Evolutionary conservation across 2,888 invertebrate species (phyloP), one percentile per base, ranked within the genome.

Genomic region (Calliscelio sp.): DNA sequence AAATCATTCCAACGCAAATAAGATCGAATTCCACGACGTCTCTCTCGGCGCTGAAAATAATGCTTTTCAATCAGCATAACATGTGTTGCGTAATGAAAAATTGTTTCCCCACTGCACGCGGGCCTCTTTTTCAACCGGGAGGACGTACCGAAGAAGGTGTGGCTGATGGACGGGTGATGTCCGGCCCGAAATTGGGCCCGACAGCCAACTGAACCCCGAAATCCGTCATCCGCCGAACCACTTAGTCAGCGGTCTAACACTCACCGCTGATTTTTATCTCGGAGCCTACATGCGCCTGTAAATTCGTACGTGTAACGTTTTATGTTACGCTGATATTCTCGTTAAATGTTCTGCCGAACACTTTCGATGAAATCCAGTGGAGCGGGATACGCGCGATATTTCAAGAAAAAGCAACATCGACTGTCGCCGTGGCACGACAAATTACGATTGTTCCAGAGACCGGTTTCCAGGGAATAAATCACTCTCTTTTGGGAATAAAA

Each of bases 191-290:
- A 88, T 88, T 80, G 84, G 87, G 85, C 74, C 75, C 63, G 87
- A 87, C 88, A 81, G 81, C 70, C 59, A 78, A 81, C 85, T 22
- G 57, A 65, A 85, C 74, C 79, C 77, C 81, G 71, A 83, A 86
- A 87, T 88, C 86, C 86, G 83, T 86, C 85, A 86, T 87, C 78
- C 88, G 44, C 74, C 49, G 85, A 86, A 88, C 87, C 88, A 89
- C 87, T 89, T 89, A 88, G 88, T 88, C 85, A 85, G 87, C 85
- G 84, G 79, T 74, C 71, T 49, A 81, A 82, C 84, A 41, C 82
- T 71, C 55, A 57, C 6, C 68, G 71, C 75, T 89, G 89, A 90
- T 90, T 83, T 71, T 86, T 88, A 90, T 90, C 90, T 85, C 25
- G 53, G 74, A 75, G 84, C 65, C 59, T 85, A 88, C 74, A 74